Base-by-base conservation (phyloP, 2,113 vertebrate species). In the Galemys pyrenaicus region DNA sequence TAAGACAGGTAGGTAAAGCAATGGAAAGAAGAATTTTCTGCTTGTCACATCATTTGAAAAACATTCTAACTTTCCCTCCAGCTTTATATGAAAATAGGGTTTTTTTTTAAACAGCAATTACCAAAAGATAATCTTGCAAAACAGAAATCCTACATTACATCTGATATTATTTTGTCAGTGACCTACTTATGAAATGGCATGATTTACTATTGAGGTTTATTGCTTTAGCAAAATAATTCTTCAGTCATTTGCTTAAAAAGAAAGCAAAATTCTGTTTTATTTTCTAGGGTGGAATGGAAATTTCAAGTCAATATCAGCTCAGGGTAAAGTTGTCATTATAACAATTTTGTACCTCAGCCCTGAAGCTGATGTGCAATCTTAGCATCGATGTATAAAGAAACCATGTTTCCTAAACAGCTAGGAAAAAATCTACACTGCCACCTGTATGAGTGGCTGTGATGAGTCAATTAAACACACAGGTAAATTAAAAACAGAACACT, bases 51-150 rank as follows among this genome's bases (percentile, higher is more conserved):
- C 73, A 88, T 44, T 96, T 89, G 89, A 62, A 87, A 92, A 94
- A 75, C 41, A 85, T 67, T 83, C 32, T 67, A 82, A 49, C 30
- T 35, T 58, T 24, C 65, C 65, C 64, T 49, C 8, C 77, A 54
- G 60, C 83, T 91, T 95, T 96, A 78, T 92, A 71, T 92, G 87
- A 95, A 92, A 92, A 73, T 46, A 16, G 46, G 3, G 13, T 11
- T 58, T 67, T 30, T 56, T n/a, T 92, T 81, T 62, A 37, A 6
- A 70, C 6, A 87, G 67, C 89, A 97, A 85, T 95, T 94, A 92
- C 77, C 71, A 62, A 89, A 95, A 90, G 96, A 94, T 97, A 97
- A 95, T 96, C 93, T 96, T 68, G 51, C 82, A 94, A 81, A 93
- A 95, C 58, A 39, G 93, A 94, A 97, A 94, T 93, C 92, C 94